Base-by-base conservation (phyloP, 2,113 vertebrate species). In the Brachionichthys hirsutus region DNA sequence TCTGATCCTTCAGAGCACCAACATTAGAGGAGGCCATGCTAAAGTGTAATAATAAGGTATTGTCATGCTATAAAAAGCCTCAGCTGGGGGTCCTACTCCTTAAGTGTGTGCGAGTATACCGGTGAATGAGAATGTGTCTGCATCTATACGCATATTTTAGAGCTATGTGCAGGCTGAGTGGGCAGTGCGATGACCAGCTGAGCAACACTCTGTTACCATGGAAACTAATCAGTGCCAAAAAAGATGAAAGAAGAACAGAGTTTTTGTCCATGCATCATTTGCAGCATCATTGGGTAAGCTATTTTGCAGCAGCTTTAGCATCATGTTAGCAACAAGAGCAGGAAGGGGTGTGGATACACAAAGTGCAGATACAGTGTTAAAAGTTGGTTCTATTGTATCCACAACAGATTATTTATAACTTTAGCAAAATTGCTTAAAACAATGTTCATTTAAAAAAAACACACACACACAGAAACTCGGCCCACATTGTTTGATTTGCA, bases 151-250 rank as follows among this genome's bases (percentile, higher is more conserved):
- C 58, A 38, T 62, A 40, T 50, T 57, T 83, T 75, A 80, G 67
- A 67, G 73, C 67, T 75, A 38, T 42, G 53, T 59, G 65, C 72
- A 40, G 72, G 66, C 67, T 88, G 88, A 89, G 91, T 91, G 88
- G 90, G 91, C 85, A 85, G 87, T 84, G 68, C 82, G 87, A 84
- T 79, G 73, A 84, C 85, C 83, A 83, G 72, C 82, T 85, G 86
- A 85, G 90, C 89, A 88, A 91, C 89, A 85, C 78, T 61, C 62
- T n/a, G 88, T 91, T 84, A 76, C 90, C 86, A 90, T 90, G 87
- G 88, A 91, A 90, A 92, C 91, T 82, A 89, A 85, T 84, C 80
- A 82, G 81, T 49, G 36, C 57, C 3, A 22, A 46, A 73, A 64
- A 71, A 80, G 67, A 70, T 82, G 75, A 83, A 72, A 73, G 74